Evolutionary conservation across 2,113 vertebrate genomes (phyloP).

Genomic region (Herpailurus yagouaroundi): DNA sequence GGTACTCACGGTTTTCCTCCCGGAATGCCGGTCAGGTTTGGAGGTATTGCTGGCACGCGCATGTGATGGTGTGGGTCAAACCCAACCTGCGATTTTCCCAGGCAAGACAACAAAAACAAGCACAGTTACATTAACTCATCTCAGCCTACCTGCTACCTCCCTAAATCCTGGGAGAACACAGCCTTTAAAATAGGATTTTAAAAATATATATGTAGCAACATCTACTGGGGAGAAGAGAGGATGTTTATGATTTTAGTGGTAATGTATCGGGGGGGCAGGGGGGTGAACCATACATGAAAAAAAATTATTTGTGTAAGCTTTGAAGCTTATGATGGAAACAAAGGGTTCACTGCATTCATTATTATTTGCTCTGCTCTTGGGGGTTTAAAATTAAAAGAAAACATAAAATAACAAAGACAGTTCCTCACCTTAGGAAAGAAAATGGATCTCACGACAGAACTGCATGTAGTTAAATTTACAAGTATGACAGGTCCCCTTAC

Average conservation of each 20-base stretch:
- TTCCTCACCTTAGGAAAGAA: neutral
- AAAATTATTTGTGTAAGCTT: neutral
- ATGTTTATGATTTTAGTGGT: neutral
- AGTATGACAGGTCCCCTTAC: neutral
- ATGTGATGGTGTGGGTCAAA: slow-evolving; percentile 94
- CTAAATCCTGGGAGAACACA: neutral
- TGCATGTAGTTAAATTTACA: neutral
- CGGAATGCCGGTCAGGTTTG: slow-evolving; percentile 91
- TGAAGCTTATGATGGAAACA: neutral
- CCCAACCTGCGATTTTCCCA: slow-evolving; percentile 87
- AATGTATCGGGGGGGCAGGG: neutral
- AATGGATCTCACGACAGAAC: neutral
- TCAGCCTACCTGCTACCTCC: neutral
- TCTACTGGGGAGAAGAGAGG: neutral
- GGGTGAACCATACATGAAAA: neutral
- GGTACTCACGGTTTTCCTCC: slow-evolving; percentile 93
- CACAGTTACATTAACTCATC: neutral
- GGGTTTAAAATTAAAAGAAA: neutral
- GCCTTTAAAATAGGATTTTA: neutral
- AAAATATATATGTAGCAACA: neutral
- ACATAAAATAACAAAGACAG: neutral
- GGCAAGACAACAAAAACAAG: slow-evolving; percentile 75
- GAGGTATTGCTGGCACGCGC: slow-evolving; percentile 91
- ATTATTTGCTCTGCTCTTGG: neutral
- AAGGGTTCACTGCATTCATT: neutral